Evolutionary conservation across 37 sponge, comb jelly and placozoan genomes (phyloP).

Genomic region (Ianthella basta): DNA sequence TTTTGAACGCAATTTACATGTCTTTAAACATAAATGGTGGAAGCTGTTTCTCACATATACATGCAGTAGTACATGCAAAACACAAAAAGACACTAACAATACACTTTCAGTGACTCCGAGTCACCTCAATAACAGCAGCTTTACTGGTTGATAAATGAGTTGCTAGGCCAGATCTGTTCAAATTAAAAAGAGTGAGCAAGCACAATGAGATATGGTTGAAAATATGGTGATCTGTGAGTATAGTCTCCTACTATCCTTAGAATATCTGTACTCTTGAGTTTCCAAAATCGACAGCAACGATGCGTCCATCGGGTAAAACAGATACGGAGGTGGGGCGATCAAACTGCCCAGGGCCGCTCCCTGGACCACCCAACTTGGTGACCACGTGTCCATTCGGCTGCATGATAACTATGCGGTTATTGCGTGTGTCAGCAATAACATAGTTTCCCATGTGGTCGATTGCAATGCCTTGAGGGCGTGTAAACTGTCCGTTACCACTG

Average conservation of each 20-base stretch:
- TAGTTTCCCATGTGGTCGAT: conserved; percentile 83
- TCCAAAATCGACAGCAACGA: conserved; percentile 87
- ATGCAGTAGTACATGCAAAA: background rate
- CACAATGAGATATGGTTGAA: no score
- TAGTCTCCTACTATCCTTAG: background rate
- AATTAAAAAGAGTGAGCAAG: background rate
- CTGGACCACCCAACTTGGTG: conserved; percentile 72
- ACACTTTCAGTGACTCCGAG: no score
- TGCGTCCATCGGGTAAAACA: conserved; percentile 75
- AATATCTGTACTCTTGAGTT: conserved; percentile 85
- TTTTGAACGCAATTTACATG: no score
- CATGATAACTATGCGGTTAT: conserved; percentile 88
- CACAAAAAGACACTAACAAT: background rate
- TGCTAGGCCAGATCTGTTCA: background rate
- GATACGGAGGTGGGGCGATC: conserved; percentile 83
- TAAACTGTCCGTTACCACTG: conserved; percentile 80
- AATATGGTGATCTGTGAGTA: no score
- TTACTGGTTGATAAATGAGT: background rate
- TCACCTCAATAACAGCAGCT: background rate
- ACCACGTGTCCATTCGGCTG: conserved; percentile 74
- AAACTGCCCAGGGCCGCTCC: conserved; percentile 72
- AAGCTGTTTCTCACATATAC: no score
- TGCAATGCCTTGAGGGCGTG: conserved; percentile 89
- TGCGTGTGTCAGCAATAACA: conserved; percentile 79
- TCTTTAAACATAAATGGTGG: no score